Evolutionary conservation across 2,888 invertebrate species (phyloP), one percentile per base, ranked within the genome.

Genomic region (Hemaris fuciformis): DNA sequence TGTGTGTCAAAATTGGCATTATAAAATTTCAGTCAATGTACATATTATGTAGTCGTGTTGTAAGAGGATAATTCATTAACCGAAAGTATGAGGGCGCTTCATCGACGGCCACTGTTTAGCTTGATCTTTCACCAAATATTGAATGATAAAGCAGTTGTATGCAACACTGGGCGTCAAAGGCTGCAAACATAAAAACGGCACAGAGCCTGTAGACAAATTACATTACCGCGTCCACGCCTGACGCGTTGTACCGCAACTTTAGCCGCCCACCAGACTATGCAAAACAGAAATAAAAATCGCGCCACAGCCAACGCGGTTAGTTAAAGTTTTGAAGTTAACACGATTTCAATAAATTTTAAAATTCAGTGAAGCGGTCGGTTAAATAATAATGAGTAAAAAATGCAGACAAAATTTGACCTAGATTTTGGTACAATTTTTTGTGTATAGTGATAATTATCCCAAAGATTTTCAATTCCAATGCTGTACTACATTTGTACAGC

Each of bases 171-270:
- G 27, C 18, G 15, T 53, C 27, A 53, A 53, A 31, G 27, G 18
- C 7, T 7, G 27, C 1, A 15, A 31, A 18, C 48, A 25, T 15
- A 27, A 53, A 25, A 27, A 48, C 53, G 10, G 31, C 31, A 31
- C 53, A 31, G 53, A 53, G 10, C 53, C 27, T 53, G 20, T 27
- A 31, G 10, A 53, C 53, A 53, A 53, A 53, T 53, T 53, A 53
- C 53, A 53, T 53, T 53, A 31, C 53, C 18, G 53, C 53, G 27
- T 18, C 31, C 18, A 27, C 53, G 18, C 18, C 7, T 31, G 31
- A 18, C 53, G 31, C 53, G 27, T 27, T 18, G 27, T 18, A 27
- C 27, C 53, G 7, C 20, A 53, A 31, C 53, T 27, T 27, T 31
- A 10, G 7, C 53, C 31, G 53, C 53, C 10, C 18, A 8, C 53